Evolutionary conservation across 2,888 invertebrate genomes (phyloP).

Genomic region (Drosophila tripunctata): DNA sequence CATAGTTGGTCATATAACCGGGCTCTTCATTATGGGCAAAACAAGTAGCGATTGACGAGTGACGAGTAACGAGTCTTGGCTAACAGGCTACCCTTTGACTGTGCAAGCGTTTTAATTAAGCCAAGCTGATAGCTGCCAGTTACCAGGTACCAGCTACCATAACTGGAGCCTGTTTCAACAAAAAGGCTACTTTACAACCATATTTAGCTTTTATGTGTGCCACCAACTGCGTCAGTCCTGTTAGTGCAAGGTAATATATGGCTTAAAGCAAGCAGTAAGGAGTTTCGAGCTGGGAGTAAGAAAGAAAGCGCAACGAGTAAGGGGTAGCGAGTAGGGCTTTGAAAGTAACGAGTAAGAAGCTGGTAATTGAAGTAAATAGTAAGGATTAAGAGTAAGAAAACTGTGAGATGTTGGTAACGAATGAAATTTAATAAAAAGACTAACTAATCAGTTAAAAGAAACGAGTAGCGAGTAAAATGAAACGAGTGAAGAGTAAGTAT

Average conservation of each 20-base stretch:
- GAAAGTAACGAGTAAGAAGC: background rate
- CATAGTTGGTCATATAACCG: constrained; percentile 50
- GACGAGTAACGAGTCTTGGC: constrained; percentile 17
- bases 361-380: background rate
- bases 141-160: constrained; percentile 39
- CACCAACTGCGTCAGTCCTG: constrained; percentile 51
- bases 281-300: too few species aligned
- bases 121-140: constrained; percentile 33
- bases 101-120: constrained; percentile 60
- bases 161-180: constrained; percentile 31
- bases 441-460: too few species aligned
- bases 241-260: constrained; percentile 9
- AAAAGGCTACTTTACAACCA: constrained; percentile 27
- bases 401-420: too few species aligned
- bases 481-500: too few species aligned
- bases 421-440: too few species aligned
- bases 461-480: too few species aligned
- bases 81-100: constrained; percentile 6
- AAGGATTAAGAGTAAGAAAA: background rate
- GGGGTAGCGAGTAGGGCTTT: background rate
- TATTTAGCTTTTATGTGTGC: constrained; percentile 45
- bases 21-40: constrained; percentile 36
- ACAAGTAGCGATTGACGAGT: constrained; percentile 19
- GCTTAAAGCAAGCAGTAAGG: too few species aligned
- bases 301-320: background rate